Conservation (phyloP, 2,888 invertebrate species). For the Diachrysia chrysitis region DNA sequence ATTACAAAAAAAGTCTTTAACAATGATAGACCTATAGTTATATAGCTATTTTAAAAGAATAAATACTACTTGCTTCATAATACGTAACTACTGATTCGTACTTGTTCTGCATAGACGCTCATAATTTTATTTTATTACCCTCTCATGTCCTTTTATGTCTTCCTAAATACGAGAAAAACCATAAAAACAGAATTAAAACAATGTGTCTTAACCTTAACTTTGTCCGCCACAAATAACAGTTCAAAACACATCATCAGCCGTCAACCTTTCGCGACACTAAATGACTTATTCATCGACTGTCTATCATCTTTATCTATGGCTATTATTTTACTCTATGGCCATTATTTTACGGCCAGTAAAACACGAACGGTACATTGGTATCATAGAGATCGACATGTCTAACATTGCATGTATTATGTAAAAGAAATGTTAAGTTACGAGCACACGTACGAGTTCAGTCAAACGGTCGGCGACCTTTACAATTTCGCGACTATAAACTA, state of each 20-base stretch:
- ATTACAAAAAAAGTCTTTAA: no score
- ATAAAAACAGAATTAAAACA: neutral
- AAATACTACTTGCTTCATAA: no score
- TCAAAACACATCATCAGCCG: conserved; percentile 13
- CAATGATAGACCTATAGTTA: no score
- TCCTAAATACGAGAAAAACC: neutral
- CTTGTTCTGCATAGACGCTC: no score
- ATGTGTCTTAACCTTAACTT: neutral
- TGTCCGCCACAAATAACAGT: conserved; percentile 5
- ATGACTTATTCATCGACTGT: conserved; percentile 27
- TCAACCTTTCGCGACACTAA: conserved; percentile 7
- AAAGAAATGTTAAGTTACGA: conserved; percentile 66
- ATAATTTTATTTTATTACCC: no score
- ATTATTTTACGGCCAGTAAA: conserved; percentile 34
- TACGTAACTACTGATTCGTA: no score
- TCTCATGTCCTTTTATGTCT: no score
- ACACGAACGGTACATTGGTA: conserved; percentile 40
- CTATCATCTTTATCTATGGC: conserved; percentile 43
- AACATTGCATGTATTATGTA: conserved; percentile 66
- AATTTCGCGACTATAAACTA: conserved; percentile 65
- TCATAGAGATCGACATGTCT: conserved; percentile 13
- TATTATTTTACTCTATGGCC: conserved; percentile 38
- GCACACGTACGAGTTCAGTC: conserved; percentile 59
- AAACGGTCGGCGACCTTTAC: conserved; percentile 75
- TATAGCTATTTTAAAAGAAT: no score